Evolutionary conservation across 2,888 invertebrate species (phyloP), one percentile per base, ranked within the genome.

Genomic region (Sphaerophoria rueppellii): DNA sequence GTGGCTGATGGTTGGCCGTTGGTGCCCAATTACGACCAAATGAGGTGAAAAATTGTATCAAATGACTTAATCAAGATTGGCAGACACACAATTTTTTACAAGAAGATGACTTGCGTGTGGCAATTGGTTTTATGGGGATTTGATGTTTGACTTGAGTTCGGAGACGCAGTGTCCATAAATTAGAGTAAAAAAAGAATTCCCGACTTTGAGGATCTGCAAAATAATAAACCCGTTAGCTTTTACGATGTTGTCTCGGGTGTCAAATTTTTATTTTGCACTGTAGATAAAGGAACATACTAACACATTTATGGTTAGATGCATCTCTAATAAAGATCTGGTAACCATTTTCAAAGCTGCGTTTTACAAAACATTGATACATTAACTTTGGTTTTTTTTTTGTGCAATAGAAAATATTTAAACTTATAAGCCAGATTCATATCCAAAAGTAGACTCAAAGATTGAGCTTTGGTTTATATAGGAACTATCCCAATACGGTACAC

Each of bases 1-100:
- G 81, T 85, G 81, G 85, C 85, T 77, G 85, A 81, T 85, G 81
- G 81, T 73, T 86, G 65, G 88, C 87, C 87, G 87, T 87, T 88
- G 91, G 91, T 91, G 91, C 91, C 91, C 91, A 91, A 91, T 91
- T 91, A 91, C 91, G 90, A 89, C 89, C 89, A 91, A 90, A 91
- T 91, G 90, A 91, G 89, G 90, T 91, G 91, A 91, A 91, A 91
- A 91, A 91, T 90, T 91, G 90, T 91, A 91, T 91, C 91, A 89
- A 91, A 91, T 91, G 90, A 91, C 91, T 89, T 90, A 90, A 88
- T 88, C 71, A 55, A 85, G 83, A 77, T 87, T 83, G 79, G 73
- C 67, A 87, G 85, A 85, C 85, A 73, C 24, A 24, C 24, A 71
- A 85, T 81, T 81, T 85, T 85, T 57, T 85, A 90, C 90, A 90